Conservation (phyloP, 2,797 vertebrate genomes). For the Etheostoma nigrum region DNA sequence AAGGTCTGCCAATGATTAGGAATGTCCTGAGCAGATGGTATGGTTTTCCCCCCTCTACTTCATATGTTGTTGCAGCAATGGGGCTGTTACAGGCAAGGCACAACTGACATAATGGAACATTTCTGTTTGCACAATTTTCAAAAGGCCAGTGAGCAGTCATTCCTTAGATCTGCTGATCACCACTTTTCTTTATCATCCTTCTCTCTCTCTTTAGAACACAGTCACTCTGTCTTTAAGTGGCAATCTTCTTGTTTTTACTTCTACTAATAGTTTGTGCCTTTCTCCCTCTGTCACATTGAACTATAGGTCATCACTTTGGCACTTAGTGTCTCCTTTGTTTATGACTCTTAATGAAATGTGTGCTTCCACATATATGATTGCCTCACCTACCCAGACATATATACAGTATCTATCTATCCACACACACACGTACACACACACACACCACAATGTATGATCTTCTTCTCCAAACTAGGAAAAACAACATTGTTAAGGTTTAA, state of each 20-base stretch:
- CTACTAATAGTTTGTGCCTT: not conserved
- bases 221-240: not conserved
- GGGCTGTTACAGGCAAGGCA: conserved; percentile 52
- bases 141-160: conserved; percentile 39
- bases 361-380: too few species aligned
- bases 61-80: conserved; percentile 64
- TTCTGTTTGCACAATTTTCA: conserved; percentile 50
- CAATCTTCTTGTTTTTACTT: not conserved
- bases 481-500: not conserved
- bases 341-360: not conserved
- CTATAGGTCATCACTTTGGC: not conserved
- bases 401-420: too few species aligned
- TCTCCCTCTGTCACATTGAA: not conserved
- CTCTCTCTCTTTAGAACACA: not conserved
- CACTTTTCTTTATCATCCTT: conserved; percentile 9
- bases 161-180: conserved; percentile 16
- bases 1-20: conserved; percentile 73
- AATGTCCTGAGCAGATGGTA: conserved; percentile 80
- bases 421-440: too few species aligned
- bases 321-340: not conserved
- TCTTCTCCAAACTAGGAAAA: not conserved
- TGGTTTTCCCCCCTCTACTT: conserved; percentile 54
- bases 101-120: conserved; percentile 82
- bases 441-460: not conserved
- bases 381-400: too few species aligned